These are phyloP conservation scores for Argyrosomus regius DNA, from an alignment of 2,797 vertebrate species.

Conservation along the genomic window DNA sequence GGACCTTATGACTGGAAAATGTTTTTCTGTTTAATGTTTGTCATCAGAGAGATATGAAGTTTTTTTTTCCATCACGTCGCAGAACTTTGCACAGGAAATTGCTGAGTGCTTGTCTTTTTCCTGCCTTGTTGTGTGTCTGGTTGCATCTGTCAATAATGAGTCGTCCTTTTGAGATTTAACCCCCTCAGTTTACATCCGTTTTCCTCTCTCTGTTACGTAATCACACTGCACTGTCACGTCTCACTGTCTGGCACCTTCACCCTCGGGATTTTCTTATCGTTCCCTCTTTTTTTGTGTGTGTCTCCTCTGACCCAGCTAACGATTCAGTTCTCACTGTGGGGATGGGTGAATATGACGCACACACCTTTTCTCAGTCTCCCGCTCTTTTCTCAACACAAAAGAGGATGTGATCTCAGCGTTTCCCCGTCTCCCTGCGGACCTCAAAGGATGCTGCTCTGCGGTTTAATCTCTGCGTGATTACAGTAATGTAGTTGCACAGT, in stretches of 20 bases:
- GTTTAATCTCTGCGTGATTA: slow-evolving; percentile 79
- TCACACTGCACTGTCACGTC: slow-evolving; percentile 39
- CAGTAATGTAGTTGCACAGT: slow-evolving; percentile 58
- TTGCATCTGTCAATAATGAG: slow-evolving; percentile 41
- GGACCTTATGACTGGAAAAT: neutral
- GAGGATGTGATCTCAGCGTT: slow-evolving; percentile 67
- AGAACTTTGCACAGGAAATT: slow-evolving; percentile 42
- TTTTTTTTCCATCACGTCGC: slow-evolving; percentile 19
- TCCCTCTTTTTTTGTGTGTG: slow-evolving; percentile 21
- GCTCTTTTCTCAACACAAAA: slow-evolving; percentile 35
- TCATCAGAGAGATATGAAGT: neutral
- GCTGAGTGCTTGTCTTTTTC: slow-evolving; percentile 29
- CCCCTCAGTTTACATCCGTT: neutral
- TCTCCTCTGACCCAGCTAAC: slow-evolving; percentile 25
- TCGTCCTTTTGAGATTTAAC: slow-evolving; percentile 36
- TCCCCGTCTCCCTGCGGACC: slow-evolving; percentile 50
- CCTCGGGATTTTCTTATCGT: slow-evolving; percentile 47
- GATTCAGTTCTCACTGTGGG: slow-evolving; percentile 29
- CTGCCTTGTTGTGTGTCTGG: slow-evolving; percentile 29
- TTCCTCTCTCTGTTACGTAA: slow-evolving; percentile 52
- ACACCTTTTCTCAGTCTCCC: slow-evolving; percentile 18
- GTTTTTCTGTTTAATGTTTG: neutral
- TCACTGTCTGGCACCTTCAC: slow-evolving; percentile 38
- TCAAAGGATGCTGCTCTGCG: slow-evolving; percentile 64
- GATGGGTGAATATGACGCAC: slow-evolving; percentile 12